phyloP scores from a whole-genome alignment of 2,797 vertebrate genomes.

The Lindbergichthys nudifrons region DNA sequence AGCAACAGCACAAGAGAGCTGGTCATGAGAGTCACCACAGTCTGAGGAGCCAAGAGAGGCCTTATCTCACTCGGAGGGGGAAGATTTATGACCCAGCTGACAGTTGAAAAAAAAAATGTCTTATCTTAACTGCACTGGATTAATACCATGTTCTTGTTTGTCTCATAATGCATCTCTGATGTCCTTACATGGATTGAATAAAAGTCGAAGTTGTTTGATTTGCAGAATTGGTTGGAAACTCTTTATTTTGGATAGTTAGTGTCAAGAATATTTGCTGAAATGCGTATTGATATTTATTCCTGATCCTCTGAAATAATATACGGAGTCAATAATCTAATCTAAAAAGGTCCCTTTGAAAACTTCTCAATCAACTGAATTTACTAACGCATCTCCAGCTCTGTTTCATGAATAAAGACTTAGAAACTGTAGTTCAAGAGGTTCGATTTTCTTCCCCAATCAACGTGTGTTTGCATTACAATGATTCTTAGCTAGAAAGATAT shows the following conservation, averaged over 20 bases:
- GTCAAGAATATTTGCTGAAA: background rate
- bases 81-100: slow-evolving; percentile 63
- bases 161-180: slow-evolving; percentile 79
- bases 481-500: background rate
- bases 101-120: slow-evolving; percentile 52
- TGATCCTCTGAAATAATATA: background rate
- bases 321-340: background rate
- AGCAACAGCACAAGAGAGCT: slow-evolving; percentile 93
- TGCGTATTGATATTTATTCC: background rate
- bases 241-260: slow-evolving; percentile 44
- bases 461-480: background rate
- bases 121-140: slow-evolving; percentile 68
- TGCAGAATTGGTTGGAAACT: slow-evolving; percentile 63
- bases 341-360: slow-evolving; percentile 3
- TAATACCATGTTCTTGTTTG: slow-evolving; percentile 73
- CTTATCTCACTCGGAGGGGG: slow-evolving; percentile 73
- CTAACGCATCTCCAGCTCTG: background rate
- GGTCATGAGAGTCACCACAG: slow-evolving; percentile 99
- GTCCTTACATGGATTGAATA: slow-evolving; percentile 80
- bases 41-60: slow-evolving; percentile 88
- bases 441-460: background rate
- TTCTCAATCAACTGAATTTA: too few relatives aligned
- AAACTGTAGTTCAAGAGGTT: background rate
- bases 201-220: slow-evolving; percentile 80
- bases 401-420: background rate